Conservation (phyloP, 2,888 invertebrate species). For the Andrena chrysosceles region DNA sequence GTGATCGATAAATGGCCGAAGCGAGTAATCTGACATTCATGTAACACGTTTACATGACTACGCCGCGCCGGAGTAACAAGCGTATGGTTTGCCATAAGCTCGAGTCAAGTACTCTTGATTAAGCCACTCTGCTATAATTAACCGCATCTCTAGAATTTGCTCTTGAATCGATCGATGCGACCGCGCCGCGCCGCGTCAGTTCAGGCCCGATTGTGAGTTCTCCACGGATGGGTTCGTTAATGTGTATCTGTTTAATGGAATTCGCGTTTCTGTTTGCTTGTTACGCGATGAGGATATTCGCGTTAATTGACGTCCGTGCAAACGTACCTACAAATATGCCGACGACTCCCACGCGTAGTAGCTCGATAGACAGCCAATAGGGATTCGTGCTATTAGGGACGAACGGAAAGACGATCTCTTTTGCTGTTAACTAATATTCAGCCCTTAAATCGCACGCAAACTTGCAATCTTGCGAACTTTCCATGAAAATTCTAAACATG, state of each 20-base stretch:
- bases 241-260: slow-evolving; percentile 40
- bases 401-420: not conserved
- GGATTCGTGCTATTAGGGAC: not conserved
- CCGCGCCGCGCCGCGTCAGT: not conserved
- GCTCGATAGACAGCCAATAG: not conserved
- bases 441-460: not conserved
- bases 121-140: slow-evolving; percentile 74
- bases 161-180: slow-evolving; percentile 43
- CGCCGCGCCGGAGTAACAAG: slow-evolving; percentile 41
- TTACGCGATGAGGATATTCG: slow-evolving; percentile 39
- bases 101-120: slow-evolving; percentile 73
- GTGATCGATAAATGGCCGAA: slow-evolving; percentile 49
- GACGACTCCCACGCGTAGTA: not conserved
- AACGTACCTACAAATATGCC: slow-evolving; percentile 3
- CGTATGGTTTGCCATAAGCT: slow-evolving; percentile 65
- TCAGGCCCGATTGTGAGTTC: slow-evolving; percentile 34
- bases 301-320: slow-evolving; percentile 34
- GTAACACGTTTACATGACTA: slow-evolving; percentile 60
- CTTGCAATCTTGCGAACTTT: no score
- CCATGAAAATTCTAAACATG: not conserved
- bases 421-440: no score
- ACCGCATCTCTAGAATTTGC: slow-evolving; percentile 72
- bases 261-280: slow-evolving; percentile 41
- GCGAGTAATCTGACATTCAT: slow-evolving; percentile 61
- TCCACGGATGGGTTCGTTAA: slow-evolving; percentile 42